Percentiles rank a stretch among this genome's conserved stretches.
phyloP scores from a whole-genome alignment of 2,113 vertebrate species.

The Caranx ignobilis region DNA sequence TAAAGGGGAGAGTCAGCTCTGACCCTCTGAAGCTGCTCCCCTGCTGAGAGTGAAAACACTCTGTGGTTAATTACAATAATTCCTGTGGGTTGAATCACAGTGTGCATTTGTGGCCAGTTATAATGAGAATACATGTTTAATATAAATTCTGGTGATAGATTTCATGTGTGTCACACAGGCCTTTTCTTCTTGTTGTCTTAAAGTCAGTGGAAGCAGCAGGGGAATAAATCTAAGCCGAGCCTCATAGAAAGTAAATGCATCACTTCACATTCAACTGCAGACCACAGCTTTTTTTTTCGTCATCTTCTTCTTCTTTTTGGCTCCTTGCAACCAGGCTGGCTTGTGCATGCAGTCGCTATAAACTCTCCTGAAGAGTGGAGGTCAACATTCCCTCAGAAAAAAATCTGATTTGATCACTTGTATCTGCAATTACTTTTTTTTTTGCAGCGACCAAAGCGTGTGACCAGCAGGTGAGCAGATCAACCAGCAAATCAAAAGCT shows the following conservation, averaged over 20 bases:
- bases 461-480: slow-evolving; percentile 42
- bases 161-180: slow-evolving; percentile 11
- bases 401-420: slow-evolving; percentile 6
- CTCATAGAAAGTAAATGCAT: slow-evolving; percentile 3
- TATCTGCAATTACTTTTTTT: slow-evolving; percentile 7
- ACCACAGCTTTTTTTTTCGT: neutral
- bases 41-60: slow-evolving; percentile 54
- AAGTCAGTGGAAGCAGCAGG: neutral
- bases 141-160: slow-evolving; percentile 22
- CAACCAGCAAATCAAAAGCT: slow-evolving; percentile 40
- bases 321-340: neutral
- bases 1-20: slow-evolving; percentile 52
- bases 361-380: slow-evolving; percentile 3
- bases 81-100: slow-evolving; percentile 48
- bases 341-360: neutral
- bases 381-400: neutral
- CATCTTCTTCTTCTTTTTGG: no score
- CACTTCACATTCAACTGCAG: slow-evolving; percentile 13
- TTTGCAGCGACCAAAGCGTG: neutral
- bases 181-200: slow-evolving; percentile 27
- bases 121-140: slow-evolving; percentile 40
- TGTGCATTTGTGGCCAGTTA: slow-evolving; percentile 49
- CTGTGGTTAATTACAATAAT: slow-evolving; percentile 59
- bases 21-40: slow-evolving; percentile 42
- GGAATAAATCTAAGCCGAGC: neutral